Evolutionary conservation across 1,140 invertebrate species (phyloP), one percentile per base, ranked within the genome.

Genomic region (Oryzaephilus surinamensis): DNA sequence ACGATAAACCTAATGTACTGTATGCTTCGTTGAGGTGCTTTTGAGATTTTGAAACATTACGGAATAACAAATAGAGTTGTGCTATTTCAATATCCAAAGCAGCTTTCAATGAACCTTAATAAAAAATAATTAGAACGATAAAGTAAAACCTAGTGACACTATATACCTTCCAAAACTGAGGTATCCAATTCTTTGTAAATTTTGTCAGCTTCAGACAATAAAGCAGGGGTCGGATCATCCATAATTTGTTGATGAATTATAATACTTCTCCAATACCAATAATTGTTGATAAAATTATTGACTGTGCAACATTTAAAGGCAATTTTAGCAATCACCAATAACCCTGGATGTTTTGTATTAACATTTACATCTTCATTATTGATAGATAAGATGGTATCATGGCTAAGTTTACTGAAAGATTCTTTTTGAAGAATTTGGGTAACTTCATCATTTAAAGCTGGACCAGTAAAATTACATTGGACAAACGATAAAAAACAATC

Each of bases 391-490:
- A 65, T 58, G 37, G 55, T 51, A 50, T 71, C 60, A 8, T 66
- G 45, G 41, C 52, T 38, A 24, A n/a, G 8, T 24, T 24, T 24
- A 23, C 58, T 45, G 2, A 69, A 65, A 54, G 59, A 63, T 4
- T 62, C 45, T 21, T 43, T 41, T 23, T 66, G 62, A 3, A 76
- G 60, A 55, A 63, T 66, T 23, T 66, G 51, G 40, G 48, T 47
- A 56, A 55, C 55, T 27, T 64, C 45, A 44, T 65, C 51, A 41
- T 21, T 28, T 43, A 61, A 50, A 18, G 69, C 58, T n/a, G 84
- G 81, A 6, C 86, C 80, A 38, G 77, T 79, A 70, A 84, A 91
- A 63, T 92, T 93, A 21, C 66, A 69, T 62, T 88, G 80, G 39
- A 84, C 71, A 66, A 90, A 92, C 23, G 70, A 65, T 34, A 82